phyloP scores from a whole-genome alignment of 37 sponge, comb jelly and placozoan species.

The Amphimedon queenslandica region DNA sequence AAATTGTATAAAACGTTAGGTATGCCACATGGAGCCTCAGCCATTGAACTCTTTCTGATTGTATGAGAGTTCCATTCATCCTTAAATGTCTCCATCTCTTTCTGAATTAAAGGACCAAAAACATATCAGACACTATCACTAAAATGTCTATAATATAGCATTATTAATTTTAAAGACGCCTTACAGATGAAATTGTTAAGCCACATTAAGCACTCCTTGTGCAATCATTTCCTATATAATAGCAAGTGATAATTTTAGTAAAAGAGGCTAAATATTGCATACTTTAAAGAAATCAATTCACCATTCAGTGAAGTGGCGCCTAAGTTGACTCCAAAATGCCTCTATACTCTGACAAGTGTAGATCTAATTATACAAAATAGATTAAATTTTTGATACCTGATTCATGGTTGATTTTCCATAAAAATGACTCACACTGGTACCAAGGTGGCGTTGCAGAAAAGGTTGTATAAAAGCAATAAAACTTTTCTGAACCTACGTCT shows the following conservation, averaged over 20 bases:
- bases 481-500: conserved; percentile 38
- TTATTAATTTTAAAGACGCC: no score
- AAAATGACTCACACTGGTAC: not conserved
- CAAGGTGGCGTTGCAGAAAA: conserved; percentile 8
- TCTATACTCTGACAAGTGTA: conserved; percentile 9
- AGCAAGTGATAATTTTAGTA: no score
- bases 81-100: not conserved
- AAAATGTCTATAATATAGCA: no score
- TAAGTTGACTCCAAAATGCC: conserved; percentile 13
- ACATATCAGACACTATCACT: no score
- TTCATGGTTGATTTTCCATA: conserved; percentile 35
- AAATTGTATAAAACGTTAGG: conserved; percentile 16
- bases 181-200: no score
- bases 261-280: no score
- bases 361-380: not conserved
- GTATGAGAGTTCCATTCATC: conserved; percentile 22
- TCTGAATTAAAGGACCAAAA: not conserved
- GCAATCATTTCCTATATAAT: no score
- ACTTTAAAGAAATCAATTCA: conserved; percentile 20
- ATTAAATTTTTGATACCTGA: conserved; percentile 13
- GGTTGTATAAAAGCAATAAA: conserved; percentile 20
- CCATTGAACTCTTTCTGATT: conserved; percentile 9
- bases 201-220: no score
- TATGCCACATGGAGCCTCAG: conserved; percentile 16
- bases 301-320: not conserved